Evolutionary conservation across 2,888 invertebrate genomes (phyloP).

Genomic region (Andrena trimmerana): DNA sequence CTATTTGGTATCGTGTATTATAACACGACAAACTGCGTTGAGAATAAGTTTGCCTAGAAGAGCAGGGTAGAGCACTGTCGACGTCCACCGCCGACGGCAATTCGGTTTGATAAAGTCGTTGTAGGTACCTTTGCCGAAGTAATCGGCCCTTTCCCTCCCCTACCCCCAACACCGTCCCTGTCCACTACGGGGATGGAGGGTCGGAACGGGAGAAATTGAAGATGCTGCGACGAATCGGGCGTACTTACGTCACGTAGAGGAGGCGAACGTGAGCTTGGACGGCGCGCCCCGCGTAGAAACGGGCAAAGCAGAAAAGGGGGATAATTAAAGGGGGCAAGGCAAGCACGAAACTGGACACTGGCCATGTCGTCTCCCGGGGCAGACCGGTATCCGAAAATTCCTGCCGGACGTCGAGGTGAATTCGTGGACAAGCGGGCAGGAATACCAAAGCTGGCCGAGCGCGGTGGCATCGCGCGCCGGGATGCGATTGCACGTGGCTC

Average conservation of each 20-base stretch:
- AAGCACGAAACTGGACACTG: conserved; percentile 76
- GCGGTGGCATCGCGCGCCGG: conserved; percentile 21
- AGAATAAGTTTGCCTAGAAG: not conserved
- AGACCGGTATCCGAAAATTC: conserved; percentile 61
- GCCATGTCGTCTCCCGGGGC: conserved; percentile 58
- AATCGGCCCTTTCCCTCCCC: conserved; percentile 22
- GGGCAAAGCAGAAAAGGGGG: conserved; percentile 57
- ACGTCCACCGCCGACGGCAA: not conserved
- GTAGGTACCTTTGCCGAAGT: not conserved
- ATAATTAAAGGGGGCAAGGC: conserved; percentile 75
- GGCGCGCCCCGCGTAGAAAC: conserved; percentile 33
- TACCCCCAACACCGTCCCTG: no score
- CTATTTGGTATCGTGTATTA: not conserved
- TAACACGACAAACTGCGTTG: not conserved
- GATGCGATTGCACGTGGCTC: conserved; percentile 42
- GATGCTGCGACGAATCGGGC: conserved; percentile 31
- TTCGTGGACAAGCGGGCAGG: conserved; percentile 61
- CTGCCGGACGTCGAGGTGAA: conserved; percentile 60
- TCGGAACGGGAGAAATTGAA: conserved; percentile 23
- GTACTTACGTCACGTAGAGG: conserved; percentile 61
- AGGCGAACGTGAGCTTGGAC: conserved; percentile 58
- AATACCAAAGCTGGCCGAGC: conserved; percentile 68
- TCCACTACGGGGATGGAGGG: not conserved
- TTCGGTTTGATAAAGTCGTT: conserved; percentile 34
- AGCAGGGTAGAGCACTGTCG: not conserved